Percentiles rank a stretch among this genome's conserved stretches.
Evolutionary conservation across 2,888 invertebrate genomes (phyloP).

Genomic region (Atherix ibis): DNA sequence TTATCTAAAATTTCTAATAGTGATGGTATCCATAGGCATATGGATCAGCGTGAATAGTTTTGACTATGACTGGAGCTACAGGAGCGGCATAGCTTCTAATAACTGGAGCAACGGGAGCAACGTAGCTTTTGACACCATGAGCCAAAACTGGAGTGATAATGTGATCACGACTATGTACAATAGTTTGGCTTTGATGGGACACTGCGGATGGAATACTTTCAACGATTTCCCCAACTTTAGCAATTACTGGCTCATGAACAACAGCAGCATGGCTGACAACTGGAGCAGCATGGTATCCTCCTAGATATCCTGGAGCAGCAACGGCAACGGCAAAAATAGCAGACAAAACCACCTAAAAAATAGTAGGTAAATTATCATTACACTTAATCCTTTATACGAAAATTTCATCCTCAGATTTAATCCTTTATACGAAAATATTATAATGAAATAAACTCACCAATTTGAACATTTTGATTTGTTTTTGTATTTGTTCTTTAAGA

Average conservation of each 20-base stretch:
- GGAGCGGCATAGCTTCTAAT: constrained; percentile 6
- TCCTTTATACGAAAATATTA: no score
- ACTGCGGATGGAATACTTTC: constrained; percentile 19
- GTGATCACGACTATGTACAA: constrained; percentile 33
- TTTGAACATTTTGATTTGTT: no score
- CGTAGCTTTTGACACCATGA: constrained; percentile 25
- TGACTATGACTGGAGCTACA: neutral
- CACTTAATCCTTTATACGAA: no score
- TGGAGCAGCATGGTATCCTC: constrained; percentile 6
- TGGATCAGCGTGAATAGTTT: neutral
- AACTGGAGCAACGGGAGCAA: constrained; percentile 6
- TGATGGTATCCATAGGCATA: no score
- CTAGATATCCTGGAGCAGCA: constrained; percentile 24
- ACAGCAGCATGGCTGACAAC: constrained; percentile 9
- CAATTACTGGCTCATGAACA: constrained; percentile 17
- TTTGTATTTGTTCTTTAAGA: no score
- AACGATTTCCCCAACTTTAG: constrained; percentile 19
- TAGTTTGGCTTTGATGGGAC: constrained; percentile 37
- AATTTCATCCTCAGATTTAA: no score
- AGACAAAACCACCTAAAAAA: constrained; percentile 40
- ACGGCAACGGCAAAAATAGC: constrained; percentile 38
- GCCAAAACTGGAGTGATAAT: constrained; percentile 30
- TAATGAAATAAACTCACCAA: no score
- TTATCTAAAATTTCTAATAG: no score
- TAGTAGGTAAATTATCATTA: neutral